phyloP scores from a whole-genome alignment of 2,797 vertebrate genomes.

The Sardinella longiceps region DNA sequence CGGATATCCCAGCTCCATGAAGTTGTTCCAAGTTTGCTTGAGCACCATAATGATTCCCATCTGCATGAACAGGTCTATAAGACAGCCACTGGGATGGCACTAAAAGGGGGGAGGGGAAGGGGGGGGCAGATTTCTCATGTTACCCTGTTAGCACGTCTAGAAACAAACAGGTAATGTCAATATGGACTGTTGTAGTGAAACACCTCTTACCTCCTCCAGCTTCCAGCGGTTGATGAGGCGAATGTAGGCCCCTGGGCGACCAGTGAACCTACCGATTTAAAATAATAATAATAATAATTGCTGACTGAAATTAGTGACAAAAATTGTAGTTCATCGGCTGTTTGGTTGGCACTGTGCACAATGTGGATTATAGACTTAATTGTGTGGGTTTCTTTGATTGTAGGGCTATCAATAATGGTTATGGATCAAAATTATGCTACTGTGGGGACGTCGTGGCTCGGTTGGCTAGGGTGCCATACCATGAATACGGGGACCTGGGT shows the following conservation, averaged over 20 bases:
- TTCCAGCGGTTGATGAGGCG: slow-evolving; percentile 98
- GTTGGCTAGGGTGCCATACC: too few species aligned
- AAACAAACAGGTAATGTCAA: neutral
- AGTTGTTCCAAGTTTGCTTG: slow-evolving; percentile 96
- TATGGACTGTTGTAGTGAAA: neutral
- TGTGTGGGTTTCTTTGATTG: neutral
- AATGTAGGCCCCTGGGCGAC: slow-evolving; percentile 97
- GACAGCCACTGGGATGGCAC: slow-evolving; percentile 95
- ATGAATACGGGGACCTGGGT: too few species aligned
- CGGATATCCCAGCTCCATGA: slow-evolving; percentile 95
- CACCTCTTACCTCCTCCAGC: slow-evolving; percentile 90
- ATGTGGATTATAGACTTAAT: neutral
- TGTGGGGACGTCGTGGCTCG: too few species aligned
- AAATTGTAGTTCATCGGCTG: neutral
- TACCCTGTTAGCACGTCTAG: neutral
- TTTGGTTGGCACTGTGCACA: neutral
- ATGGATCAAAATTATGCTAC: neutral
- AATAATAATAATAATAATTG: neutral
- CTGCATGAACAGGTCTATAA: slow-evolving; percentile 95
- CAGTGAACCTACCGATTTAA: slow-evolving; percentile 86
- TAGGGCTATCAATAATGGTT: neutral
- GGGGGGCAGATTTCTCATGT: slow-evolving; percentile 19
- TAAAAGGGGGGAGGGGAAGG: slow-evolving; percentile 52
- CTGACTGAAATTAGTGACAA: neutral
- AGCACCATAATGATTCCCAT: slow-evolving; percentile 98